Conservation (phyloP, 2,113 vertebrate genomes). For the Zootoca vivipara region DNA sequence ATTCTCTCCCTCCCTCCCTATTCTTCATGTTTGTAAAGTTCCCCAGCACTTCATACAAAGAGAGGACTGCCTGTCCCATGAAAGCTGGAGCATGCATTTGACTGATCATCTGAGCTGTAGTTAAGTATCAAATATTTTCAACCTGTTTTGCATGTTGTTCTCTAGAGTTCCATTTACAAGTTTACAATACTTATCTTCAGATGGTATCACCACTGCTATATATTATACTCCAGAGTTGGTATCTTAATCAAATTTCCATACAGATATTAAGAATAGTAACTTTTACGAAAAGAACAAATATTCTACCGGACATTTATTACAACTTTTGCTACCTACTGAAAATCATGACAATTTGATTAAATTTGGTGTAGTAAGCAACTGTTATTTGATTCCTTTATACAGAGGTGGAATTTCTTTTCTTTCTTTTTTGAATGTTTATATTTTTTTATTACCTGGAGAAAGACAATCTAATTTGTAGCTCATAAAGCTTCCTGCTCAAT, state of each 20-base stretch:
- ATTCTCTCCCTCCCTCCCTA: no score
- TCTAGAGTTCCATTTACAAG: neutral
- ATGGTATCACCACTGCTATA: neutral
- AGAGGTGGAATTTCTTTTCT: neutral
- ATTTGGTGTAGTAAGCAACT: slow-evolving; percentile 22
- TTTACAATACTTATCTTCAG: neutral
- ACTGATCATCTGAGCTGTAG: neutral
- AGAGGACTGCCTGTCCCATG: neutral
- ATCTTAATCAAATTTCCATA: neutral
- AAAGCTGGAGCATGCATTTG: neutral
- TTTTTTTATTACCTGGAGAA: neutral
- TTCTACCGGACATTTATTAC: neutral
- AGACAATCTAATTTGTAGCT: neutral
- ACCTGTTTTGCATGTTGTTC: neutral
- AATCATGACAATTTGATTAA: slow-evolving; percentile 14
- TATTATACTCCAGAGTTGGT: neutral
- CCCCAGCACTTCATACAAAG: neutral
- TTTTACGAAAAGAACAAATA: neutral
- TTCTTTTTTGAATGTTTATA: neutral
- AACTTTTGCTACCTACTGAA: neutral
- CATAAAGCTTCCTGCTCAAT: slow-evolving; percentile 10
- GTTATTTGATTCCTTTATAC: slow-evolving; percentile 19
- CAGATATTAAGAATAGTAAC: neutral
- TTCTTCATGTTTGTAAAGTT: neutral
- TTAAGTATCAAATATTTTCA: neutral